These are phyloP conservation scores for Cheiracanthium punctorium DNA, from an alignment of 2,888 invertebrate species.

Conservation along the genomic window DNA sequence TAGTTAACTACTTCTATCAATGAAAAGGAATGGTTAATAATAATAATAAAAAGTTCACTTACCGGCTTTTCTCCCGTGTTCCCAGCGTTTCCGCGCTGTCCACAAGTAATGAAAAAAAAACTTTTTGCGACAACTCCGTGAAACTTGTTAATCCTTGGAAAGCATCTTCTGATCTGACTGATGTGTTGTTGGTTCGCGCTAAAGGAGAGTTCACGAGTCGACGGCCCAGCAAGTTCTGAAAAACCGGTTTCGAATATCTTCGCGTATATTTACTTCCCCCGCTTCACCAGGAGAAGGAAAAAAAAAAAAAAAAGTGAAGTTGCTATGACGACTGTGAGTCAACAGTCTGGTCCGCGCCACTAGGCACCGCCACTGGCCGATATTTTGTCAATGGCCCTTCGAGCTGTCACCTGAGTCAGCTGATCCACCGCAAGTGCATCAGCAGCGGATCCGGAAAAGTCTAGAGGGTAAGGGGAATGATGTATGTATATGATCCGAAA, in stretches of 20 bases:
- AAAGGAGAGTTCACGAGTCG: constrained; percentile 6
- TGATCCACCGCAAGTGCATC: neutral
- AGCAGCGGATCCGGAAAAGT: too few relatives aligned
- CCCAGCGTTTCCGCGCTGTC: neutral
- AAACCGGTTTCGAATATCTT: constrained; percentile 4
- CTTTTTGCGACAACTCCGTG: neutral
- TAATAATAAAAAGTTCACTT: neutral
- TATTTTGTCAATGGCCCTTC: too few relatives aligned
- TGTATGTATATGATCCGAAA: too few relatives aligned
- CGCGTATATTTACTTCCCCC: constrained; percentile 4
- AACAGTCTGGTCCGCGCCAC: constrained; percentile 5
- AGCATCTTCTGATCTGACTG: neutral
- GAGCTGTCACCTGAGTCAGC: neutral
- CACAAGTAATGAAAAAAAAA: too few relatives aligned
- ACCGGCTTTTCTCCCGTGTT: neutral
- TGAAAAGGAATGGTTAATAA: too few relatives aligned
- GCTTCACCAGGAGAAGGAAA: neutral
- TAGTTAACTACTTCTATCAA: too few relatives aligned
- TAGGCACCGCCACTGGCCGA: constrained; percentile 1
- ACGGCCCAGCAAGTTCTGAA: constrained; percentile 13
- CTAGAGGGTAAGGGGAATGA: too few relatives aligned
- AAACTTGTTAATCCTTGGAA: neutral
- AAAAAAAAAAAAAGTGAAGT: too few relatives aligned
- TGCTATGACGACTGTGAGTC: constrained; percentile 15
- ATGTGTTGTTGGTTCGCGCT: too few relatives aligned